Percentiles rank a stretch among this genome's conserved stretches.
These are phyloP conservation scores for Aphrophora alni DNA, from an alignment of 2,888 invertebrate species.

Conservation along the genomic window DNA sequence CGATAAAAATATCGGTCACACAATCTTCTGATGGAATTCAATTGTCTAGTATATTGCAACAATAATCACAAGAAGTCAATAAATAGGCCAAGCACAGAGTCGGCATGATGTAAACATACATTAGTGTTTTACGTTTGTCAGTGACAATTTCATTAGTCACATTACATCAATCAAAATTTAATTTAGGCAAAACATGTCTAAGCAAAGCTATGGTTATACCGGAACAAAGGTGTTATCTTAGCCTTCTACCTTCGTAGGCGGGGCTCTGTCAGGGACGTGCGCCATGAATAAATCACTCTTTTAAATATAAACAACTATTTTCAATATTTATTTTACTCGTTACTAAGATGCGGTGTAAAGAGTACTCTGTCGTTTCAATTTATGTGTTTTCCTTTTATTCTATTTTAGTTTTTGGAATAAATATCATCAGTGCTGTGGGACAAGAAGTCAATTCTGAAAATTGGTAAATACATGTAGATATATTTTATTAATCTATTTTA, in stretches of 20 bases:
- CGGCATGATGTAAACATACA: not conserved
- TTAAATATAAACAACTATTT: not conserved
- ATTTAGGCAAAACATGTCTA: not conserved
- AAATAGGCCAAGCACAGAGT: not conserved
- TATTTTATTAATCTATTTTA: not conserved
- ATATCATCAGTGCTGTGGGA: not conserved
- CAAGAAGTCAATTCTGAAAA: not conserved
- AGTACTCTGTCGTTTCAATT: not conserved
- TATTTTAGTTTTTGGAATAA: not conserved
- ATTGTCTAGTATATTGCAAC: no score
- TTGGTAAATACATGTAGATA: not conserved
- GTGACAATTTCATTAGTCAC: not conserved
- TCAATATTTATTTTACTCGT: not conserved
- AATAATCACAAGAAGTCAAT: no score
- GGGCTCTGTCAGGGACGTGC: not conserved
- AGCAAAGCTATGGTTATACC: not conserved
- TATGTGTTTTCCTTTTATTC: not conserved
- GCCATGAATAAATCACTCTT: not conserved
- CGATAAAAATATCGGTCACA: no score
- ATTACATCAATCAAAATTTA: not conserved
- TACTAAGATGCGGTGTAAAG: not conserved
- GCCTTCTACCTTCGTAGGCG: not conserved
- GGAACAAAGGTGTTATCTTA: not conserved
- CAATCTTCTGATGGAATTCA: no score
- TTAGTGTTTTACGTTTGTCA: not conserved